Base-by-base conservation (phyloP, 2,888 invertebrate species). In the Pollenia angustigena region DNA sequence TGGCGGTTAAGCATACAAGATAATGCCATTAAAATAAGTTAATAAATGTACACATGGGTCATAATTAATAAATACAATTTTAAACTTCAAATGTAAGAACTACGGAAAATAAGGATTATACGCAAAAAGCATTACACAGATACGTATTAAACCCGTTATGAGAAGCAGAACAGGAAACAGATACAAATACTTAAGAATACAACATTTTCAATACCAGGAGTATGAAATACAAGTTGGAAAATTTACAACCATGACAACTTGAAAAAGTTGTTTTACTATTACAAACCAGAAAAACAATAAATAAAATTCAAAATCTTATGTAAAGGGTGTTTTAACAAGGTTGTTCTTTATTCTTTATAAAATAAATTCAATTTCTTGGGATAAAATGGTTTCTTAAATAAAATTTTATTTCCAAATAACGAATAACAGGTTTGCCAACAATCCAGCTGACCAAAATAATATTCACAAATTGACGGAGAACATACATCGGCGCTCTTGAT, bases 21-120 rank as follows among this genome's bases (percentile, higher is more conserved):
- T 50, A 82, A 78, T 54, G 62, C 76, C 76, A 81, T 85, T 87
- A 79, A 76, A 75, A 60, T 69, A 74, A 23, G 7, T 60, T 4
- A 54, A 52, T 16, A 60, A n/a, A 56, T 44, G 50, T 78, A 18
- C 56, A 85, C 85, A 88, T 89, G 89, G 87, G 88, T 89, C 89
- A 85, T 90, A 91, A 91, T 90, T 91, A 90, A 89, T 89, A 81
- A 89, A 52, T 81, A 89, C 89, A 89, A 90, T 88, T 89, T 88
- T 54, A 72, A 89, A 89, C 90, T 90, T 85, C 89, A 90, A 89
- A 88, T 85, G 75, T 83, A 74, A 85, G 82, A 69, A 87, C 83
- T 78, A 48, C 32, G 12, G 68, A 75, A 79, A 87, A 69, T 69
- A 78, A 80, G 54, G 11, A 64, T n/a, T 69, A 18, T 48, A 40